phyloP scores from a whole-genome alignment of 2,888 invertebrate genomes.

The Eupithecia abbreviata region DNA sequence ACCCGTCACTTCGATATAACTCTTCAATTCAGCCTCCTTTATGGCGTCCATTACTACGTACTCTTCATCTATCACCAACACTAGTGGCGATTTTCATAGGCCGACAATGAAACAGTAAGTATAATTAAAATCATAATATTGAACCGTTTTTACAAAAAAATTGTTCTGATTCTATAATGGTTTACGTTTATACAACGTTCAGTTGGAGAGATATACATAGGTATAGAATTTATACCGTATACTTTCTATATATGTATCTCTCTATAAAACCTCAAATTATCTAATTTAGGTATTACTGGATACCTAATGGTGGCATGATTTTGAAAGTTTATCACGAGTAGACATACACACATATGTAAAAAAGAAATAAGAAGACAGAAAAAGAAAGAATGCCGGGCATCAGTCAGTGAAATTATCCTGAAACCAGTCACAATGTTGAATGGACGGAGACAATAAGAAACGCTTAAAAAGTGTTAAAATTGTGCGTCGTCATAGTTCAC shows the following conservation, averaged over 20 bases:
- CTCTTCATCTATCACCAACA: conserved; percentile 39
- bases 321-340: background rate
- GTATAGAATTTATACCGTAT: no score
- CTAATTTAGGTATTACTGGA: background rate
- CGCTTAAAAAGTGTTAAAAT: conserved; percentile 68
- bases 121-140: conserved; percentile 20
- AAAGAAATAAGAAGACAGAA: background rate
- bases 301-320: background rate
- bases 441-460: conserved; percentile 77
- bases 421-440: conserved; percentile 63
- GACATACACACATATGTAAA: background rate
- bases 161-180: background rate
- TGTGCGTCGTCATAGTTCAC: conserved; percentile 68
- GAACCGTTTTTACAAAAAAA: conserved; percentile 16
- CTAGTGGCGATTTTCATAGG: conserved; percentile 35
- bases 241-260: no score
- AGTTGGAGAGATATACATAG: no score
- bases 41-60: conserved; percentile 41
- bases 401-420: conserved; percentile 54
- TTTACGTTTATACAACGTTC: background rate
- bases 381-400: conserved; percentile 43
- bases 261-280: no score
- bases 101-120: conserved; percentile 38
- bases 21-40: conserved; percentile 49
- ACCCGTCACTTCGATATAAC: conserved; percentile 26